A percentile compares a stretch with the other conserved stretches of the same genome.
Evolutionary conservation across 2,888 invertebrate species (phyloP).

Genomic region (Phyllotreta striolata): DNA sequence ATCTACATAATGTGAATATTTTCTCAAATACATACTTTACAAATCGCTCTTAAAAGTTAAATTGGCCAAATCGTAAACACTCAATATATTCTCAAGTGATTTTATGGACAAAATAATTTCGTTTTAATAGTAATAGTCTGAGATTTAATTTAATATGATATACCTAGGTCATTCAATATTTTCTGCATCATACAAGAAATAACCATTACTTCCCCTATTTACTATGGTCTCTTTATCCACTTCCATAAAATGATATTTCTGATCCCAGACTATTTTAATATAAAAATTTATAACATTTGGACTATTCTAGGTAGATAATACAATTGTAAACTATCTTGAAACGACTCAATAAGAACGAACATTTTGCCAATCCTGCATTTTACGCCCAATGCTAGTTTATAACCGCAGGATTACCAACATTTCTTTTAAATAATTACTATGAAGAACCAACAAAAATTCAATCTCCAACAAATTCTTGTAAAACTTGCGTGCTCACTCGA

Average conservation of each 20-base stretch:
- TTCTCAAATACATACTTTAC: constrained; percentile 8
- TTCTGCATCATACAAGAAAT: too few relatives aligned
- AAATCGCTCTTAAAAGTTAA: constrained; percentile 1
- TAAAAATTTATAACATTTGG: background rate
- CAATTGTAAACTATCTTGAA: too few relatives aligned
- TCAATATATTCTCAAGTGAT: background rate
- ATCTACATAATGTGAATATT: background rate
- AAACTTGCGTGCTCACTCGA: constrained; percentile 46
- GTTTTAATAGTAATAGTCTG: too few relatives aligned
- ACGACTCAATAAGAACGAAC: too few relatives aligned
- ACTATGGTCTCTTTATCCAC: too few relatives aligned
- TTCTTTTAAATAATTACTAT: constrained; percentile 12
- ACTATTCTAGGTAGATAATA: too few relatives aligned
- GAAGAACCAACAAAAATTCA: constrained; percentile 21
- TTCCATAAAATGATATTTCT: background rate
- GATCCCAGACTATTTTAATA: constrained; percentile 14
- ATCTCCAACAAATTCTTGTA: constrained; percentile 35
- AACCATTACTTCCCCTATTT: too few relatives aligned
- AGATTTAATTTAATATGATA: too few relatives aligned
- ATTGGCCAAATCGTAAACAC: constrained; percentile 4
- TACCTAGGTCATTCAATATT: too few relatives aligned
- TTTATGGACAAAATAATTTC: constrained; percentile 1
- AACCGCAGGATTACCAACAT: constrained; percentile 2
- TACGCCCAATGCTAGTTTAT: too few relatives aligned
- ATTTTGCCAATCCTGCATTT: too few relatives aligned